Conservation (phyloP, 2,888 invertebrate species). For the Meghimatium bilineatum region DNA sequence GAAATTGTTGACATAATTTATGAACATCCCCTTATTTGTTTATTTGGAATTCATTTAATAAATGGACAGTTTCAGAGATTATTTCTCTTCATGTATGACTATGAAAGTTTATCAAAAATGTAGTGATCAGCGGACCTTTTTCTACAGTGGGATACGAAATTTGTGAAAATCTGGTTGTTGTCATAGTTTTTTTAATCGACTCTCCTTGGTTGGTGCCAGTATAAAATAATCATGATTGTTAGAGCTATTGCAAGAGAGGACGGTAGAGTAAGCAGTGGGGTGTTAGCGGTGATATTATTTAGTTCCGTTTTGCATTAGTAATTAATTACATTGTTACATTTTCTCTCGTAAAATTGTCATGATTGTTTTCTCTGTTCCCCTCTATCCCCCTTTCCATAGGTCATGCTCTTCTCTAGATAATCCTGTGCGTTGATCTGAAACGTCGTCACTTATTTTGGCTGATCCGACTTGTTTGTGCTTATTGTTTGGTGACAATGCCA, state of each 20-base stretch:
- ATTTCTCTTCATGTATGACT: conserved; percentile 62
- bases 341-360: conserved; percentile 14
- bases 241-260: conserved; percentile 25
- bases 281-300: conserved; percentile 37
- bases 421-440: too few species aligned
- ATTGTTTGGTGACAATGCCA: too few species aligned
- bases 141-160: background rate
- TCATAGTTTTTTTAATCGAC: background rate
- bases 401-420: too few species aligned
- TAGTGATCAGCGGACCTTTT: conserved; percentile 32
- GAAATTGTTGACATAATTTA: too few species aligned
- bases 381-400: too few species aligned
- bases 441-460: too few species aligned
- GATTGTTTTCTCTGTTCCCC: too few species aligned
- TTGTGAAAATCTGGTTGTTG: conserved; percentile 21
- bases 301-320: background rate
- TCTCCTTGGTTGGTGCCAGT: conserved; percentile 3
- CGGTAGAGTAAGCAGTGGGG: too few species aligned
- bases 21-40: conserved; percentile 67
- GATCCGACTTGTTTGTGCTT: too few species aligned
- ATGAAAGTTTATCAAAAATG: conserved; percentile 21
- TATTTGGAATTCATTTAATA: conserved; percentile 69
- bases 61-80: conserved; percentile 63
- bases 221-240: background rate
- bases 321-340: conserved; percentile 34